phyloP scores from a whole-genome alignment of 1,140 invertebrate species.

The Hydropsyche tenuis region DNA sequence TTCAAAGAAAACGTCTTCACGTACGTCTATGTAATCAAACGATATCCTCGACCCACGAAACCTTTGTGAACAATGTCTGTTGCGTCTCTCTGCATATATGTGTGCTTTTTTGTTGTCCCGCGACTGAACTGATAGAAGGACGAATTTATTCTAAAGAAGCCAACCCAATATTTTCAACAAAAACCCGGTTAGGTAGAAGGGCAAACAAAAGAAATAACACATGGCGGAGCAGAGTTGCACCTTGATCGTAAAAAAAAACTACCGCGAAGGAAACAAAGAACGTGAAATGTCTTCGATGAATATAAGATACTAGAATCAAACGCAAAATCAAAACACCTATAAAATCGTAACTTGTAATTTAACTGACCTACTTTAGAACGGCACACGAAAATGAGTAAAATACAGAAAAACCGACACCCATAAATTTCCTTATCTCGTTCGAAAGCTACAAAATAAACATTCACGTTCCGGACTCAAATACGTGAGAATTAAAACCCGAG shows the following conservation, averaged over 20 bases:
- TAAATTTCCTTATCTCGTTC: too few species aligned
- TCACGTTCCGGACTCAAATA: too few species aligned
- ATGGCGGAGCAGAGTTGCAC: conserved; percentile 20
- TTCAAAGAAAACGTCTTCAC: too few species aligned
- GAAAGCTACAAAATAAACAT: conserved; percentile 2
- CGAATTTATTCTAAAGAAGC: conserved; percentile 16
- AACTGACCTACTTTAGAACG: too few species aligned
- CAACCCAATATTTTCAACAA: conserved; percentile 24
- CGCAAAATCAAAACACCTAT: too few species aligned
- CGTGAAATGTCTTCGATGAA: conserved; percentile 10
- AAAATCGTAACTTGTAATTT: too few species aligned
- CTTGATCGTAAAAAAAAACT: conserved; percentile 17
- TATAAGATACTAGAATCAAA: too few species aligned
- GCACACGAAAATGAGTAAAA: background rate
- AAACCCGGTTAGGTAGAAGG: conserved; percentile 25
- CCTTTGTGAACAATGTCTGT: too few species aligned
- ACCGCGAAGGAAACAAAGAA: conserved; percentile 19
- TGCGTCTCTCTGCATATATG: background rate
- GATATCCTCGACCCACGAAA: too few species aligned
- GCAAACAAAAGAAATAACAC: conserved; percentile 34
- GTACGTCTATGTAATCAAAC: too few species aligned
- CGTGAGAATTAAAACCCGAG: too few species aligned
- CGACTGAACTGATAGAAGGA: conserved; percentile 8
- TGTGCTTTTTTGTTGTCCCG: conserved; percentile 14
- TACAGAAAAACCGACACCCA: too few species aligned